A percentile compares a stretch with the other conserved stretches of the same genome.
Evolutionary conservation across 1,140 invertebrate genomes (phyloP).

Genomic region (Rhagoletis pomonella): DNA sequence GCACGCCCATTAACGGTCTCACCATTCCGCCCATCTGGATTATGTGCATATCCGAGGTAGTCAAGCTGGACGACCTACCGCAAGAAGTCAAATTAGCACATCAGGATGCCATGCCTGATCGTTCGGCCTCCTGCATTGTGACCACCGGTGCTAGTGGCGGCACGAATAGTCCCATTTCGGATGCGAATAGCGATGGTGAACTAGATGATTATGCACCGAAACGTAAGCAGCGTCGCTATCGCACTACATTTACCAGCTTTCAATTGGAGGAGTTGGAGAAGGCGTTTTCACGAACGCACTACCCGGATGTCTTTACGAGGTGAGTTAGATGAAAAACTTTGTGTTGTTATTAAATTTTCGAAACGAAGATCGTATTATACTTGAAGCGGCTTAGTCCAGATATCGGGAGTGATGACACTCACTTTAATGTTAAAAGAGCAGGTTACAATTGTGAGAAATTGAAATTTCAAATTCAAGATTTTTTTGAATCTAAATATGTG

Average conservation of each 20-base stretch:
- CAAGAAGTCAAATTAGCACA: constrained; percentile 75
- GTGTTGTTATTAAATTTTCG: background rate
- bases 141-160: constrained; percentile 72
- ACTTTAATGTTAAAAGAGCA: too few species aligned
- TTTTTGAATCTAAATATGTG: too few species aligned
- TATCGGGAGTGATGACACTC: too few species aligned
- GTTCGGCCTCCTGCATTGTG: constrained; percentile 63
- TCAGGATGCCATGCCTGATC: constrained; percentile 66
- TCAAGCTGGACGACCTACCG: constrained; percentile 77
- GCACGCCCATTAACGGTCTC: constrained; percentile 22
- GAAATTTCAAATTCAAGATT: too few species aligned
- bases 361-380: too few species aligned
- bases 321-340: constrained; percentile 74
- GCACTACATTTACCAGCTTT: constrained; percentile 96
- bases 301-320: constrained; percentile 98
- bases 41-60: constrained; percentile 78
- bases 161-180: constrained; percentile 77
- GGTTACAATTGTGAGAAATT: too few species aligned
- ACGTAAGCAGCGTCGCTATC: constrained; percentile 91
- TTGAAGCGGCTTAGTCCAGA: too few species aligned
- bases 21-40: constrained; percentile 66
- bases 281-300: constrained; percentile 97
- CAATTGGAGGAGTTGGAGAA: constrained; percentile 98
- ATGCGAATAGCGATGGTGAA: constrained; percentile 84
- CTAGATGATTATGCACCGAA: constrained; percentile 89